phyloP scores from a whole-genome alignment of 2,888 invertebrate genomes.

The Ormia ochracea region DNA sequence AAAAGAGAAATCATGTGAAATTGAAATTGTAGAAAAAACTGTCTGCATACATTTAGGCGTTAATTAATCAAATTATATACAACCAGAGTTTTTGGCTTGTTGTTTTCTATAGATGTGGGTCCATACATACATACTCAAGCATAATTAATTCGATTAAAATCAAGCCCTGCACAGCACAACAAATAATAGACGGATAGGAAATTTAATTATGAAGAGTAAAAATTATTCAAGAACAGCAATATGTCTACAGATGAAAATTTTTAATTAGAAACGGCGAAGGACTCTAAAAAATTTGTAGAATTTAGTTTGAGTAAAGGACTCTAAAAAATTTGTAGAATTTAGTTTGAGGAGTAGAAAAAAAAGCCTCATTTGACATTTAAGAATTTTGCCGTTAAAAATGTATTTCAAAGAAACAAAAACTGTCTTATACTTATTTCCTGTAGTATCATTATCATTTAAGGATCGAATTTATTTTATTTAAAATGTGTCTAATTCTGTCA shows the following conservation, averaged over 20 bases:
- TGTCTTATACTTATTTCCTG: too few species aligned
- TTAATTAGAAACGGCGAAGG: neutral
- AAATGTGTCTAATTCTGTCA: too few species aligned
- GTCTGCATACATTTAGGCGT: slow-evolving; percentile 62
- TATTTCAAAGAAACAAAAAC: too few species aligned
- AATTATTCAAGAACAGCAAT: neutral
- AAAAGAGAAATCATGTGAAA: slow-evolving; percentile 40
- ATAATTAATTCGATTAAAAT: slow-evolving; percentile 60
- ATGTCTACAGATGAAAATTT: neutral
- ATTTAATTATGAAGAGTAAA: slow-evolving; percentile 25
- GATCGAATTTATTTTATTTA: too few species aligned
- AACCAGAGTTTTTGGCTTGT: slow-evolving; percentile 27
- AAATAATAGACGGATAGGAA: neutral
- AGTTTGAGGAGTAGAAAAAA: neutral
- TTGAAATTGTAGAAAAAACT: slow-evolving; percentile 53
- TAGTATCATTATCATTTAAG: too few species aligned
- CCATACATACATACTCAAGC: slow-evolving; percentile 52
- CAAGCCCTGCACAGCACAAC: slow-evolving; percentile 1
- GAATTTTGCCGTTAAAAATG: too few species aligned
- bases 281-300: neutral
- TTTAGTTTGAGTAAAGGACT: neutral
- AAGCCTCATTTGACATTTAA: too few species aligned
- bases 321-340: neutral
- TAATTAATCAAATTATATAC: slow-evolving; percentile 61
- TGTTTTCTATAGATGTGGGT: slow-evolving; percentile 34